Percentiles rank a stretch among this genome's conserved stretches.
phyloP scores from a whole-genome alignment of 1,140 invertebrate genomes.

The Colletes latitarsis region DNA sequence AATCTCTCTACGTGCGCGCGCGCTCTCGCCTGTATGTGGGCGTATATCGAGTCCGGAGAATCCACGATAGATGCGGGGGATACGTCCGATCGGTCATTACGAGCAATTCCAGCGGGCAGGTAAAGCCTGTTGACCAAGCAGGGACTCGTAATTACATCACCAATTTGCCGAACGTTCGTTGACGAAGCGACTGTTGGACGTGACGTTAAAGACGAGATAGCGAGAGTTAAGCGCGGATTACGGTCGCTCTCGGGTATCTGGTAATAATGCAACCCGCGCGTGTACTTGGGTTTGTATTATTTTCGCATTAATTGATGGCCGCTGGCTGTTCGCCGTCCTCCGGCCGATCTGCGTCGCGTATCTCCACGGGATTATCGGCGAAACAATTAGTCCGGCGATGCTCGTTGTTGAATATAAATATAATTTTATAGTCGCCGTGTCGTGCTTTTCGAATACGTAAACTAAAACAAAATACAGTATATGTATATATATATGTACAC shows the following conservation, averaged over 20 bases:
- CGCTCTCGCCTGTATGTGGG: not conserved
- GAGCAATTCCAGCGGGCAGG: slow-evolving; percentile 49
- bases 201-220: slow-evolving; percentile 57
- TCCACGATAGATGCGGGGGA: slow-evolving; percentile 37
- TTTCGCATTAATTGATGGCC: slow-evolving; percentile 11
- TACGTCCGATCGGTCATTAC: slow-evolving; percentile 53
- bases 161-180: slow-evolving; percentile 58
- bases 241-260: not conserved
- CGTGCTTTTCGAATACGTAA: too few relatives aligned
- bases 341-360: not conserved
- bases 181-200: slow-evolving; percentile 50
- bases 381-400: slow-evolving; percentile 27
- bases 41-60: slow-evolving; percentile 4
- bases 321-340: not conserved
- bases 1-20: not conserved
- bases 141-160: slow-evolving; percentile 59
- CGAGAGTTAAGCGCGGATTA: slow-evolving; percentile 48
- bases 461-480: too few relatives aligned
- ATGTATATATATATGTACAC: too few relatives aligned
- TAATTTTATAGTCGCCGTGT: too few relatives aligned
- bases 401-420: not conserved
- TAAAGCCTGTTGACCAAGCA: slow-evolving; percentile 53
- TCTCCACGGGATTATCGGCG: slow-evolving; percentile 7
- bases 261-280: not conserved
- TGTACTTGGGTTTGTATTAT: slow-evolving; percentile 31